Base-by-base conservation (phyloP, 1,140 invertebrate genomes). In the Thaumatotibia leucotreta region DNA sequence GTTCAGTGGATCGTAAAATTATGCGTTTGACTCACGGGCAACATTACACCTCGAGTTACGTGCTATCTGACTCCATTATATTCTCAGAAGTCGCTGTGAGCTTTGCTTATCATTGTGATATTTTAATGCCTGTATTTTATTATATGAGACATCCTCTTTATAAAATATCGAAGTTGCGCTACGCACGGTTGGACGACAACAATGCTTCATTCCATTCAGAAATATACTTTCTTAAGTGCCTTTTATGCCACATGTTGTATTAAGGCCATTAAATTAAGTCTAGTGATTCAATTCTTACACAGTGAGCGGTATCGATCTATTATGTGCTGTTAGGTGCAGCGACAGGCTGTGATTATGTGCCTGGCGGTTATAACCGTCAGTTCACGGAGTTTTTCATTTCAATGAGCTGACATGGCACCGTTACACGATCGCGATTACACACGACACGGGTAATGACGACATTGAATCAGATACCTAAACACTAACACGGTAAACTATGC, bases 391-490 rank as follows among this genome's bases (percentile, higher is more conserved):
- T 71, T 80, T 70, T 80, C 67, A 80, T 81, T 76, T 73, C 69
- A 77, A 80, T 69, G 63, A 75, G 80, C 64, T 74, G 70, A 75
- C 76, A 75, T 61, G 63, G 63, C 49, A 73, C 85, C 85, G 85
- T 83, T 88, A 88, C 66, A 70, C 66, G 78, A 75, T 81, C 77
- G 54, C 63, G 71, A 81, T 81, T 80, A 77, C 66, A 77, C 72
- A 58, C 69, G 74, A 76, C 69, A 70, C 66, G 63, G 22, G 63
- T 69, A 73, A 24, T 45, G 17, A 20, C 39, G 17, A 45, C 39
- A 45, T 17, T 45, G 14, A 45, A 45, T 8, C 39, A 17, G 14
- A n/a, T 45, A 20, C 39, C 39, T n/a, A n/a, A n/a, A n/a, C n/a
- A n/a, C n/a, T n/a, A n/a, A n/a, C n/a, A n/a, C n/a, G n/a, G n/a